Evolutionary conservation across 2,888 invertebrate genomes (phyloP).

Genomic region (Drosophila antonietae): DNA sequence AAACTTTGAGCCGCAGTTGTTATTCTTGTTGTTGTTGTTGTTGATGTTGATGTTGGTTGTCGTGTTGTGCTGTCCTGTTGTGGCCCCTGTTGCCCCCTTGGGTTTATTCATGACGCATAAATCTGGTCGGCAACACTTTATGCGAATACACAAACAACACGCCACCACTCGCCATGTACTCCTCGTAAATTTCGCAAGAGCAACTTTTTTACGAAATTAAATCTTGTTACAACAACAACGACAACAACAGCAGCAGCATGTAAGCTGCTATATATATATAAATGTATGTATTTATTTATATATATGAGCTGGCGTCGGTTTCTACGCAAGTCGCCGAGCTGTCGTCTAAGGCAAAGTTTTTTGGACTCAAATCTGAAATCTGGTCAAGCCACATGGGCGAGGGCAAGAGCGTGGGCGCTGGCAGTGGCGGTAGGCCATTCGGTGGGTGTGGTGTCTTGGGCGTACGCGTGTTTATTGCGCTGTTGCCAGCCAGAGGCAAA

Average conservation of each 20-base stretch:
- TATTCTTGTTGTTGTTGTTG: constrained; percentile 26
- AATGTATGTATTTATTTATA: constrained; percentile 6
- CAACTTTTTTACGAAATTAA: constrained; percentile 82
- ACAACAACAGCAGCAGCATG: constrained; percentile 60
- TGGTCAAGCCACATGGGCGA: constrained; percentile 49
- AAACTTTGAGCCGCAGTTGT: constrained; percentile 41
- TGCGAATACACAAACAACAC: constrained; percentile 80
- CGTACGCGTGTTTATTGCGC: constrained; percentile 79
- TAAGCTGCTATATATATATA: constrained; percentile 8
- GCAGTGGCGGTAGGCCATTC: constrained; percentile 4
- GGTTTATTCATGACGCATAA: constrained; percentile 83
- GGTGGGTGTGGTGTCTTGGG: constrained; percentile 65
- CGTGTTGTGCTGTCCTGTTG: constrained; percentile 44
- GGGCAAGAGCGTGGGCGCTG: constrained; percentile 15
- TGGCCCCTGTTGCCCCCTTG: constrained; percentile 56
- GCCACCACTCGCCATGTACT: constrained; percentile 79
- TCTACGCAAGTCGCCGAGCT: constrained; percentile 49
- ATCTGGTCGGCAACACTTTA: constrained; percentile 82
- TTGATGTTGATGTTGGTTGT: constrained; percentile 41
- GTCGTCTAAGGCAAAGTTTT: constrained; percentile 63
- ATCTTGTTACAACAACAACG: constrained; percentile 73
- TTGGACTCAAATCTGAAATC: constrained; percentile 53
- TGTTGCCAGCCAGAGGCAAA: constrained; percentile 68
- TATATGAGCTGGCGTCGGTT: constrained; percentile 36
- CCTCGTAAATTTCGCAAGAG: constrained; percentile 77